A percentile compares a stretch with the other conserved stretches of the same genome.
These are phyloP conservation scores for Sebastolobus altivelis DNA, from an alignment of 2,797 vertebrate species.

Conservation along the genomic window DNA sequence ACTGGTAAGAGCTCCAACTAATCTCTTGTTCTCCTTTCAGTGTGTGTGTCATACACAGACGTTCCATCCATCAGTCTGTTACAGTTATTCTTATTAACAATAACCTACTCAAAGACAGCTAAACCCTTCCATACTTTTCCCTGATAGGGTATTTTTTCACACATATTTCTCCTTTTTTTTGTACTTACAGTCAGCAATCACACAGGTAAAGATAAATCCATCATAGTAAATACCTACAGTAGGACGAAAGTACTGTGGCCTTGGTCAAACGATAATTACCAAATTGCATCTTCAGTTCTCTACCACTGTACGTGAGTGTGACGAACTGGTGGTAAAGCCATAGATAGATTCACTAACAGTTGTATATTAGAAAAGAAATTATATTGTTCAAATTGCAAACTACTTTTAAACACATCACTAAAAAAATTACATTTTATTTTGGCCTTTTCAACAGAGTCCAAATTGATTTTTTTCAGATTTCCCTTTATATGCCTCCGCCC, in stretches of 20 bases:
- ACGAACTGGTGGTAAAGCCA: too few relatives aligned
- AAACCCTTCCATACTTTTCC: neutral
- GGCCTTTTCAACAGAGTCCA: neutral
- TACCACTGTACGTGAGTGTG: too few relatives aligned
- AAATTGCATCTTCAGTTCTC: too few relatives aligned
- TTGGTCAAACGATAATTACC: too few relatives aligned
- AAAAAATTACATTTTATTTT: neutral
- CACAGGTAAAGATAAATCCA: too few relatives aligned
- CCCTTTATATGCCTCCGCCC: neutral
- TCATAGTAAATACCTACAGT: too few relatives aligned
- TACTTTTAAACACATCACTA: neutral
- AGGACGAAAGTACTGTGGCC: too few relatives aligned
- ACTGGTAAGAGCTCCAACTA: conserved; percentile 46
- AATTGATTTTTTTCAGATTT: neutral
- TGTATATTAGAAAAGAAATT: too few relatives aligned
- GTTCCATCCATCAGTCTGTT: neutral
- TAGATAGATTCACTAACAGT: too few relatives aligned
- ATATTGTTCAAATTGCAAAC: neutral
- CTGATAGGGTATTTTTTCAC: neutral
- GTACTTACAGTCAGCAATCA: neutral
- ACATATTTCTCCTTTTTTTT: neutral
- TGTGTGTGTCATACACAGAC: neutral
- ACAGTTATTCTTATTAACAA: neutral
- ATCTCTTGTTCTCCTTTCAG: neutral
- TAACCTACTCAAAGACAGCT: neutral